Evolutionary conservation across 2,888 invertebrate species (phyloP), one percentile per base, ranked within the genome.

Genomic region (Xanthia icteritia): DNA sequence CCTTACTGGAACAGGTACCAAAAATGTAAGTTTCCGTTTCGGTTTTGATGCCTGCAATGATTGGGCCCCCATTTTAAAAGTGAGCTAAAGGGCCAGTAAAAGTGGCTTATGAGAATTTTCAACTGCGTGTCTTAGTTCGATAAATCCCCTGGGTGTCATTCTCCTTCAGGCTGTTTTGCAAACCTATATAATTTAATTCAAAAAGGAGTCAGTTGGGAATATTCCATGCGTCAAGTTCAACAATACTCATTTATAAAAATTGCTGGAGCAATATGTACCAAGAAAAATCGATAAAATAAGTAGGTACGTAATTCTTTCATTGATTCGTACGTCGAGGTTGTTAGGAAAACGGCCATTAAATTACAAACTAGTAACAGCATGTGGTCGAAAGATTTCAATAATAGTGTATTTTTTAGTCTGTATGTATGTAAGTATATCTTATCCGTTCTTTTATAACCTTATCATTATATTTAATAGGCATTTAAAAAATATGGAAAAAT

Each of bases 261-360:
- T 51, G 8, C 8, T 51, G 5, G 23, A 51, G 23, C 9, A 20
- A 51, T 8, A 8, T 51, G 23, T 20, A 36, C 2, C 4, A 27
- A 58, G 27, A n/a, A 58, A 72, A 64, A 31, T 31, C 79, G 48
- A 69, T 64, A 51, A 56, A 77, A 42, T 60, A 17, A 42, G 9
- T 60, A 17, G 31, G 9, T 17, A 31, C 45, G 20, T 66, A 45
- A 69, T 61, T 54, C 17, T 20, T 13, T 2, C 11, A 31, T 42
- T n/a, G 31, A 31, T 58, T 65, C 20, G 23, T 42, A 48, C 36
- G 27, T 39, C 36, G 27, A 45, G 17, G 23, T 63, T 78, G 58
- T 65, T 58, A 39, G 1, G 3, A 42, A 76, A 51, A 65, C 64
- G 4, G 6, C 45, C 5, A 54, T 17, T 63, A 70, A 69, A 56